A percentile compares a stretch with the other conserved stretches of the same genome.
Evolutionary conservation across 1,140 invertebrate genomes (phyloP).

Genomic region (Pogonomyrmex californicus): DNA sequence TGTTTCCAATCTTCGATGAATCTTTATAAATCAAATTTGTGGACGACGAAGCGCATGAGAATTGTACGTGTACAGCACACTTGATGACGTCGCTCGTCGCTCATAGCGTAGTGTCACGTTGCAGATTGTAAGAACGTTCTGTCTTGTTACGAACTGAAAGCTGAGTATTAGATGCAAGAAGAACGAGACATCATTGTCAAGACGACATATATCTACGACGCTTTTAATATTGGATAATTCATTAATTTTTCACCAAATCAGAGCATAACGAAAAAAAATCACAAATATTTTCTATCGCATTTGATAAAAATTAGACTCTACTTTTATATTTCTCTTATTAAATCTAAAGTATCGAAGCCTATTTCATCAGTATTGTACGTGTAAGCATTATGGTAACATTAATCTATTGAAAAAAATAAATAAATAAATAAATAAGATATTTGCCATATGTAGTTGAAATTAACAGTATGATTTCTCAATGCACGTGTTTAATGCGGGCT

Average conservation of each 20-base stretch:
- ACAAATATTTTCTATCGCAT: not conserved
- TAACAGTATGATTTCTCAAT: constrained; percentile 31
- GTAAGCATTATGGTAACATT: not conserved
- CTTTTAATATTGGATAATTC: constrained; percentile 21
- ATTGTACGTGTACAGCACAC: constrained; percentile 20
- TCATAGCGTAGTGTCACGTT: constrained; percentile 20
- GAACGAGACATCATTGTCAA: constrained; percentile 3
- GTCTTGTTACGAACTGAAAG: constrained; percentile 27
- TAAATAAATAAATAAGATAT: not conserved
- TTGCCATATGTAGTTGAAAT: constrained; percentile 22
- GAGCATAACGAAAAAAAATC: not conserved
- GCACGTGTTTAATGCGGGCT: constrained; percentile 29
- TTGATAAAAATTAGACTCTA: not conserved
- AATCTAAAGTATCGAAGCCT: not conserved
- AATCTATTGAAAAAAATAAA: constrained; percentile 4
- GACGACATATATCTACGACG: not conserved
- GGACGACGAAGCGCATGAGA: not conserved
- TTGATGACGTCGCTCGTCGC: constrained; percentile 18
- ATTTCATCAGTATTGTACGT: not conserved
- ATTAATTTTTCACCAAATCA: not conserved
- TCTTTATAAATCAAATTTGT: constrained; percentile 1
- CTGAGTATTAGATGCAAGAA: constrained; percentile 26
- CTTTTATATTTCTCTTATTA: not conserved
- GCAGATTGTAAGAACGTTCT: constrained; percentile 49
- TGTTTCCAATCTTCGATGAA: not conserved